A percentile compares a stretch with the other conserved stretches of the same genome.
These are phyloP conservation scores for Chionoecetes opilio DNA, from an alignment of 1,140 invertebrate genomes.

Conservation along the genomic window DNA sequence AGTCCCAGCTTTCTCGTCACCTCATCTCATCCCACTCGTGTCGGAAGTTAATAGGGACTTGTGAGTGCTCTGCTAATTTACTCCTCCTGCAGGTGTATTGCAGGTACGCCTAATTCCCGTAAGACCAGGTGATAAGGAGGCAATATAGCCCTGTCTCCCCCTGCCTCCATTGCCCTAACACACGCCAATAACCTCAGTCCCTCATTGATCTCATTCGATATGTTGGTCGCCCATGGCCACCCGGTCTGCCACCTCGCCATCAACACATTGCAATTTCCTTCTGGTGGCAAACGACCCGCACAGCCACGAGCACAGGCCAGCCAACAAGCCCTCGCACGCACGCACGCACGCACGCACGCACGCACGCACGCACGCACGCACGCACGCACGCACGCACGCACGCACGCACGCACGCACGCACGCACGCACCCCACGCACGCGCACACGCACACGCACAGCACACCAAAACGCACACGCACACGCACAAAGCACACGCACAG, in stretches of 20 bases:
- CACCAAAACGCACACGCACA: no score
- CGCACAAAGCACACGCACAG: no score
- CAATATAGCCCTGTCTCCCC: no score
- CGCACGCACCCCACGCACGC: no score
- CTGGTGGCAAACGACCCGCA: not conserved
- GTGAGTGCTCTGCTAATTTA: conserved; percentile 3
- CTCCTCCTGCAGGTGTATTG: not conserved
- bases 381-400: no score
- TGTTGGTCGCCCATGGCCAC: no score
- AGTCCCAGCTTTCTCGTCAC: not conserved
- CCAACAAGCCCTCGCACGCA: not conserved
- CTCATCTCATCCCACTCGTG: no score
- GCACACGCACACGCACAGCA: no score
- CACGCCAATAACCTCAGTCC: not conserved
- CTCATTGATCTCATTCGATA: not conserved
- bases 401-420: no score
- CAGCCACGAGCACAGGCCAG: not conserved
- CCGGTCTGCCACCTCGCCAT: not conserved
- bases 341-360: conserved; percentile 23
- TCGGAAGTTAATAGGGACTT: not conserved
- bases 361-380: not conserved
- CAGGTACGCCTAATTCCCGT: not conserved
- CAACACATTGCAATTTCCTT: not conserved
- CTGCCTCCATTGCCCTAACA: no score
- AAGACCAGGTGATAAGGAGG: not conserved